Evolutionary conservation across 2,888 invertebrate species (phyloP).

Genomic region (Lasioglossum oenotherae): DNA sequence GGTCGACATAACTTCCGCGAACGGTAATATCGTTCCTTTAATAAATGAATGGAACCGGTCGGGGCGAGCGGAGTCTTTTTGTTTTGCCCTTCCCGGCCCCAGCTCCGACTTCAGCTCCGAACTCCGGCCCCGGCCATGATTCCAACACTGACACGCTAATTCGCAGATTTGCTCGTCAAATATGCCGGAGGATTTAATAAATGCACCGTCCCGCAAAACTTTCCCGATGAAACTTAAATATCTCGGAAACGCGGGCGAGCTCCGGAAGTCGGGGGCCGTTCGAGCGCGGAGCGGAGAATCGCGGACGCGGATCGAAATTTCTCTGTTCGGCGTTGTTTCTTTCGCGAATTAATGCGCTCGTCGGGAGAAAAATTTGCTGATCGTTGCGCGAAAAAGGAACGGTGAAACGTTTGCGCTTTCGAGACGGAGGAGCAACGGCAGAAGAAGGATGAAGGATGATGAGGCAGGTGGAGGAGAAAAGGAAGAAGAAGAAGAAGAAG

Average conservation of each 20-base stretch:
- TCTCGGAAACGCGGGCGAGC: conserved; percentile 29
- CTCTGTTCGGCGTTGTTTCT: conserved; percentile 21
- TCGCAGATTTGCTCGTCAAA: conserved; percentile 61
- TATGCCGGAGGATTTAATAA: conserved; percentile 65
- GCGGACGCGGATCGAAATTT: conserved; percentile 49
- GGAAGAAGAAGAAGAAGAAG: neutral
- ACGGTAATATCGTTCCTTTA: conserved; percentile 53
- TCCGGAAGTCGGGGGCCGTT: neutral
- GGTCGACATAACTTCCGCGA: conserved; percentile 39
- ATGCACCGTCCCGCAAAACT: conserved; percentile 65
- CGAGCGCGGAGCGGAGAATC: neutral
- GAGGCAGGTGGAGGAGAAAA: neutral
- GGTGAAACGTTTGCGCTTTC: conserved; percentile 60
- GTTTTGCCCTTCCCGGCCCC: neutral
- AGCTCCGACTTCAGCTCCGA: neutral
- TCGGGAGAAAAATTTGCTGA: conserved; percentile 67
- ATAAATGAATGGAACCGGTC: conserved; percentile 42
- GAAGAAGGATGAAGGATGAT: neutral
- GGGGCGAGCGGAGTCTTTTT: neutral
- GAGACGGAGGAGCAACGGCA: neutral
- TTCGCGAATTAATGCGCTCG: conserved; percentile 60
- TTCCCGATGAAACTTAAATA: conserved; percentile 70
- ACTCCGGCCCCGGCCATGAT: conserved; percentile 1
- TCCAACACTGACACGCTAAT: conserved; percentile 49
- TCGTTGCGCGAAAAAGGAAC: conserved; percentile 48